Evolutionary conservation across 2,113 vertebrate genomes (phyloP).

Genomic region (Mastomys coucha): DNA sequence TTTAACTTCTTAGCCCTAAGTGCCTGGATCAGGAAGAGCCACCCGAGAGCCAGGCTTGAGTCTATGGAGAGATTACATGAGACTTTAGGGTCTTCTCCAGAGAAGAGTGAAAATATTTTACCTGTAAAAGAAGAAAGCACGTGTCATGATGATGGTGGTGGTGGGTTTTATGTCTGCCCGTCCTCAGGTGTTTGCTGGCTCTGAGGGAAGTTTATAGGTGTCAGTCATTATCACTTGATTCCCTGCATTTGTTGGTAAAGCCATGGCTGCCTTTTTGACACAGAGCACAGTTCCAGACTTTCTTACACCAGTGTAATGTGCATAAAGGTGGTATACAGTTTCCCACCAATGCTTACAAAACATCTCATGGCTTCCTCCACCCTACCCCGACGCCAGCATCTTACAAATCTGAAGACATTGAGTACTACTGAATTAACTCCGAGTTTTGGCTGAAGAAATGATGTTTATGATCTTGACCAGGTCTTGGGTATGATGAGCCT

Average conservation of each 20-base stretch:
- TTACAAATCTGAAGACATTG: not conserved
- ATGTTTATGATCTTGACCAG: not conserved
- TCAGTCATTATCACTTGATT: slow-evolving; percentile 6
- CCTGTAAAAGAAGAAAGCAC: not conserved
- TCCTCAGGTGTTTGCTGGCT: not conserved
- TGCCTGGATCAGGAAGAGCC: not conserved
- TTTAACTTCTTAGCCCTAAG: slow-evolving; percentile 14
- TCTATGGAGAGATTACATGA: slow-evolving; percentile 24
- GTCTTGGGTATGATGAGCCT: not conserved
- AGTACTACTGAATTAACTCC: slow-evolving; percentile 1
- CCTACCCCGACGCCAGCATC: not conserved
- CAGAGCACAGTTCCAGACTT: not conserved
- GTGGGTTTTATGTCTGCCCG: slow-evolving; percentile 20
- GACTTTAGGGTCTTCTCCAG: slow-evolving; percentile 16
- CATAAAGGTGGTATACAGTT: not conserved
- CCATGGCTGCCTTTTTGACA: not conserved
- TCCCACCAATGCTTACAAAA: not conserved
- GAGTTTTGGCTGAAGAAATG: not conserved
- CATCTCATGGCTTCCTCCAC: not conserved
- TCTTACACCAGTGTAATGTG: slow-evolving; percentile 23
- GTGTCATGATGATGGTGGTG: not conserved
- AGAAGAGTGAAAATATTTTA: slow-evolving; percentile 22
- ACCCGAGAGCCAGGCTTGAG: not conserved
- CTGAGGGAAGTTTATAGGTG: not conserved
- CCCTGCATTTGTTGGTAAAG: not conserved